These are phyloP conservation scores for Ophiodon elongatus DNA, from an alignment of 2,113 vertebrate genomes.

Conservation along the genomic window DNA sequence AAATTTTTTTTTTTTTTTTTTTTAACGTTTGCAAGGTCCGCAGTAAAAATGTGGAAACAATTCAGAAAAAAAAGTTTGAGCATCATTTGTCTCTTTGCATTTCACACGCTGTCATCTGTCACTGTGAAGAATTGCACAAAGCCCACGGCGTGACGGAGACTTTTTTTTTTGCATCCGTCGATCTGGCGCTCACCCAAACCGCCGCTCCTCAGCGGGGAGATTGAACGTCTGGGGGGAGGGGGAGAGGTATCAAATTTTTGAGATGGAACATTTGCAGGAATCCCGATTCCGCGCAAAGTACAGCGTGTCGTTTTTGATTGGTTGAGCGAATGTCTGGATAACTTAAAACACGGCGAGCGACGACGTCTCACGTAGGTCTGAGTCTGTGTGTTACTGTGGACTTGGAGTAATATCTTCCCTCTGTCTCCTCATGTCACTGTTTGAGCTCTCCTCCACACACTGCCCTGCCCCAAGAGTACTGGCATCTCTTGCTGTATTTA, in stretches of 20 bases:
- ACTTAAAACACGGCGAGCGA: constrained; percentile 48
- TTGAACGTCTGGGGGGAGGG: constrained; percentile 12
- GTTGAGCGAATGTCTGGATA: constrained; percentile 50
- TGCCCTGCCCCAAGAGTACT: constrained; percentile 73
- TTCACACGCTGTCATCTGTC: constrained; percentile 44
- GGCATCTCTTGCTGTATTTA: constrained; percentile 81
- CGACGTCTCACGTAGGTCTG: constrained; percentile 60
- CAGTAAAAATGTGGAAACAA: constrained; percentile 20
- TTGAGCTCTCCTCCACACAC: constrained; percentile 72
- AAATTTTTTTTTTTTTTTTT: background rate
- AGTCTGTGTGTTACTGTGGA: constrained; percentile 71
- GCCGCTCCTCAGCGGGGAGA: background rate
- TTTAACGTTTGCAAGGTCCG: background rate
- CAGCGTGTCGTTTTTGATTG: constrained; percentile 60
- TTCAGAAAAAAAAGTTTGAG: constrained; percentile 3
- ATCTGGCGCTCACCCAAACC: background rate
- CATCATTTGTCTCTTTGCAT: constrained; percentile 5
- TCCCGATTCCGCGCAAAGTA: constrained; percentile 22
- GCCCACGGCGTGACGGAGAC: constrained; percentile 39
- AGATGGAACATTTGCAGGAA: constrained; percentile 32
- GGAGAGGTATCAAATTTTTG: constrained; percentile 1
- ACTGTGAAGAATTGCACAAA: constrained; percentile 49
- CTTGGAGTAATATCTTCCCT: constrained; percentile 63
- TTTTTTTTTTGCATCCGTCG: constrained; percentile 26
- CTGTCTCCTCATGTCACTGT: constrained; percentile 69